These are phyloP conservation scores for Euzetes globulus DNA, from an alignment of 2,888 invertebrate species.

Conservation along the genomic window DNA sequence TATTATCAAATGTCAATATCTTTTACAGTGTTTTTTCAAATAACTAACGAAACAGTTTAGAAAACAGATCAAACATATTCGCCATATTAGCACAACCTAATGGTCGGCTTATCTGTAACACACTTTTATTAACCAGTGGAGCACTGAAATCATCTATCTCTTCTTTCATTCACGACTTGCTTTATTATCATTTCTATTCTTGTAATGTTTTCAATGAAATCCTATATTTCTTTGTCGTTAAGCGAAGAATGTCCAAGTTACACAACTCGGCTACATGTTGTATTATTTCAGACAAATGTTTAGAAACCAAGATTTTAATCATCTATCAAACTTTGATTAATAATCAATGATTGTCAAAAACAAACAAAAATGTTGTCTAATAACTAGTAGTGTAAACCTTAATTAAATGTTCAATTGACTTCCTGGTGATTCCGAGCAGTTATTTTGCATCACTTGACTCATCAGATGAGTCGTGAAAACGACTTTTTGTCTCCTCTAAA, in stretches of 20 bases:
- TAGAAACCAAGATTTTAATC: too few species aligned
- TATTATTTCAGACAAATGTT: too few species aligned
- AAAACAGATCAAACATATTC: conserved; percentile 6
- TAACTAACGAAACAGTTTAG: not conserved
- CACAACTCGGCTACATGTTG: too few species aligned
- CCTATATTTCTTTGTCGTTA: not conserved
- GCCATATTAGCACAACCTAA: not conserved
- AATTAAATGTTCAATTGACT: too few species aligned
- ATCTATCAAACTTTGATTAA: too few species aligned
- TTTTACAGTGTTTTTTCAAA: not conserved
- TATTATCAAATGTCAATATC: conserved; percentile 19
- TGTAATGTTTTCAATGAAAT: not conserved
- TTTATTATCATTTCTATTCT: not conserved
- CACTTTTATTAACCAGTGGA: conserved; percentile 1
- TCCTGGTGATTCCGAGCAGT: too few species aligned
- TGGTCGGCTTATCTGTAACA: conserved; percentile 18
- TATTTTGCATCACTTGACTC: too few species aligned
- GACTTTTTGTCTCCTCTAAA: too few species aligned
- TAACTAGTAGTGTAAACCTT: too few species aligned
- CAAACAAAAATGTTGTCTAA: too few species aligned
- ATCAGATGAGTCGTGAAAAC: too few species aligned
- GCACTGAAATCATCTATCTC: not conserved
- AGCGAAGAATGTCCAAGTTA: not conserved
- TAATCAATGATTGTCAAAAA: too few species aligned
- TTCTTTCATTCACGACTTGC: not conserved